phyloP scores from a whole-genome alignment of 2,797 vertebrate species.

The Hirundo rustica region DNA sequence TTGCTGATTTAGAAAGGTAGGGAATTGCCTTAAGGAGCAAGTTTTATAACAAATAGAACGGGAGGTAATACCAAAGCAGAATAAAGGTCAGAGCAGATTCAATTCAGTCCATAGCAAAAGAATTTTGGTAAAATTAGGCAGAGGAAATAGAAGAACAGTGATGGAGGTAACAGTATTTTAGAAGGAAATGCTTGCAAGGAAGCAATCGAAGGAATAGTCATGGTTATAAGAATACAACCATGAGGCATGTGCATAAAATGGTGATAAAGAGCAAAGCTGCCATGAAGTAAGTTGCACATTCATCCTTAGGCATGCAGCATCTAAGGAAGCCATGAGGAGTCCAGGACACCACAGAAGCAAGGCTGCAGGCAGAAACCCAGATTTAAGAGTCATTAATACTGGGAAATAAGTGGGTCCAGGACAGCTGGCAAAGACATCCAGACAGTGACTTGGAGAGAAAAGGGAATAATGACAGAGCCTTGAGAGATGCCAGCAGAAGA shows the following conservation, averaged over 20 bases:
- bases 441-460: neutral
- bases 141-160: neutral
- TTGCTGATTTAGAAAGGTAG: neutral
- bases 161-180: neutral
- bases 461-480: neutral
- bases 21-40: neutral
- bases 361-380: neutral
- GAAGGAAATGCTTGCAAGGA: neutral
- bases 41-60: neutral
- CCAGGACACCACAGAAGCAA: neutral
- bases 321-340: neutral
- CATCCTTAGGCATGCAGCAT: neutral
- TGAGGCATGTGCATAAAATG: fast-evolving
- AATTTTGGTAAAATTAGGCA: neutral
- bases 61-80: neutral
- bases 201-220: neutral
- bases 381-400: neutral
- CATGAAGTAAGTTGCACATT: neutral
- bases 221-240: neutral
- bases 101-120: neutral
- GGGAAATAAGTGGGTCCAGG: neutral
- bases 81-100: neutral
- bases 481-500: constrained; percentile 7
- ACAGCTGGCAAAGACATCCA: neutral
- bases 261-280: neutral